Conservation (phyloP, 2,113 vertebrate genomes). For the Catharus minimus region DNA sequence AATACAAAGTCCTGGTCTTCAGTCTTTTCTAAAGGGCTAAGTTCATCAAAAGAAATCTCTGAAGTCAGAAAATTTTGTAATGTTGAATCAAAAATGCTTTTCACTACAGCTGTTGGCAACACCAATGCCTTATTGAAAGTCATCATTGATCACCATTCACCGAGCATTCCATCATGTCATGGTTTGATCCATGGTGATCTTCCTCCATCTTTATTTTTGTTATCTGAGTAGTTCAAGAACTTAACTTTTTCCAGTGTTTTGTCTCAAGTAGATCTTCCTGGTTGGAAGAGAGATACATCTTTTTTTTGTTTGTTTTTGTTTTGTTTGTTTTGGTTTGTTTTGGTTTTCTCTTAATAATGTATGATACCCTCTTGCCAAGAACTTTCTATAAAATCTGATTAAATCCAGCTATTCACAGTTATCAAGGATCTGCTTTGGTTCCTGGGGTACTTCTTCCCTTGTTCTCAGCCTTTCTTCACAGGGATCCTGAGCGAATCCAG, state of each 20-base stretch:
- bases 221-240: neutral
- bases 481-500: neutral
- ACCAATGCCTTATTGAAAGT: neutral
- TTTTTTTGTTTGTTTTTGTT: too few species aligned
- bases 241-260: neutral
- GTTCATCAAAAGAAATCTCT: neutral
- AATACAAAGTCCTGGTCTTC: neutral
- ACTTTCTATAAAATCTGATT: constrained; percentile 27
- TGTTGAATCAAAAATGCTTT: neutral
- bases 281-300: neutral
- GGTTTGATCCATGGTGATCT: neutral
- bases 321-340: too few species aligned
- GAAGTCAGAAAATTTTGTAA: neutral
- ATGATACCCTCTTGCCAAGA: neutral
- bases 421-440: neutral
- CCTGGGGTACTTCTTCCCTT: neutral
- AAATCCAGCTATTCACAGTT: constrained; percentile 28
- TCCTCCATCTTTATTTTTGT: neutral
- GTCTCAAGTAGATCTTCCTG: neutral
- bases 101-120: neutral
- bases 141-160: neutral
- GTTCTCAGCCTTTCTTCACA: neutral
- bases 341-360: neutral
- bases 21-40: neutral
- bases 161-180: neutral